Evolutionary conservation across 1,140 invertebrate genomes (phyloP), one percentile per base, ranked within the genome.

Genomic region (Pygmarrhopalites habei): DNA sequence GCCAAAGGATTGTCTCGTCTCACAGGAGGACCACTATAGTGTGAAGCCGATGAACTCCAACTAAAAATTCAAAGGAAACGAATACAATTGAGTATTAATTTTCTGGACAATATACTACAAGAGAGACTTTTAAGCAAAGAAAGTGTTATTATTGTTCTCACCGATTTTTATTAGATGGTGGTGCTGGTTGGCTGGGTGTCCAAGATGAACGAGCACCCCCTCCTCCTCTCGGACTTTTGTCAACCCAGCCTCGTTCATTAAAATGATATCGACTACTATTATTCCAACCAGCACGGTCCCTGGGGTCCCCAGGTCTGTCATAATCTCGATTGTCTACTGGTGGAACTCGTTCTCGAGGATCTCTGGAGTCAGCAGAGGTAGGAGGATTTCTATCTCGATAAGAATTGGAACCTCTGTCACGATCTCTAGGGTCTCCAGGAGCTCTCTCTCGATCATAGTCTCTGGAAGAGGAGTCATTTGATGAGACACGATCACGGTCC

Each of bases 241-340:
- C 29, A 1, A 19, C n/a, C 19, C 53, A n/a, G 21, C 30, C 30
- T 21, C 53, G 15, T 23, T 35, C 32, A 35, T 35, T 35, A 35
- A 7, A 7, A 35, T 35, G 5, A 35, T n/a, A 4, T 14, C 43
- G 21, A 61, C 26, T 39, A 49, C 30, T 23, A 28, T 21, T 25
- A 23, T 57, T 30, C 0, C 55, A 25, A 29, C 26, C 26, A 19
- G 26, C n/a, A 23, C 44, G 28, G 28, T 58, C 55, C 7, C 61
- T 43, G 3, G 62, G 56, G 58, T 64, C 62, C 2, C 55, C 62
- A 17, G 56, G 46, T 59, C 62, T 32, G 19, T 56, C 32, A 35
- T 35, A 35, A 2, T 61, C 46, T 26, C 2, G 49, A 51, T 7
- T 14, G 15, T 46, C 21, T 46, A 46, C n/a, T n/a, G n/a, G 5